Evolutionary conservation across 23 tunicate species (phyloP).

Genomic region (Ciona savignyi): DNA sequence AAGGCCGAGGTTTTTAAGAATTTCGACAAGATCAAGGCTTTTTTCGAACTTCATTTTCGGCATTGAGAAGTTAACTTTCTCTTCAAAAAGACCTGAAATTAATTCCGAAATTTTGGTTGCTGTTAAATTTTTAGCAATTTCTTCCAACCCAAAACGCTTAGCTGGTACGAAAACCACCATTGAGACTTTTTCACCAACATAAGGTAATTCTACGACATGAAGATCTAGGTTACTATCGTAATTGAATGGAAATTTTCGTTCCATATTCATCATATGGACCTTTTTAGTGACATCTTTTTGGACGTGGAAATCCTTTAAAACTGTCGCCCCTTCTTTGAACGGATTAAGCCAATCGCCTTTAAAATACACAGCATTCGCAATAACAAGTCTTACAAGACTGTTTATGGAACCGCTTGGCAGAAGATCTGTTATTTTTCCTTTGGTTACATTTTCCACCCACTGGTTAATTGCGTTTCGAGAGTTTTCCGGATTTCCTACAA

Average conservation of each 20-base stretch:
- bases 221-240: conserved; percentile 31
- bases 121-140: conserved; percentile 8
- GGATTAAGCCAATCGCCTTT: conserved; percentile 71
- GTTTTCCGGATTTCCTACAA: conserved; percentile 24
- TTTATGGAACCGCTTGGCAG: conserved; percentile 35
- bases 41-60: conserved; percentile 63
- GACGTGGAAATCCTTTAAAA: conserved; percentile 21
- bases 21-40: conserved; percentile 11
- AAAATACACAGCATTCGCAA: conserved; percentile 79
- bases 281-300: conserved; percentile 2
- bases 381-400: conserved; percentile 23
- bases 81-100: not conserved
- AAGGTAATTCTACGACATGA: conserved; percentile 51
- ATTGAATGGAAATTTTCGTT: conserved; percentile 7
- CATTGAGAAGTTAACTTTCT: conserved; percentile 28
- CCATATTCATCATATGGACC: conserved; percentile 52
- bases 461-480: conserved; percentile 35
- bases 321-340: conserved; percentile 30
- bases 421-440: conserved; percentile 61
- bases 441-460: conserved; percentile 53
- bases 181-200: conserved; percentile 43
- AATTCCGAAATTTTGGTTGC: not conserved
- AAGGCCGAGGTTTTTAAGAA: conserved; percentile 30
- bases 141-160: conserved; percentile 28
- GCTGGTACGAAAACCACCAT: conserved; percentile 58